Base-by-base conservation (phyloP, 2,888 invertebrate genomes). In the Trissolcus brochymenae region DNA sequence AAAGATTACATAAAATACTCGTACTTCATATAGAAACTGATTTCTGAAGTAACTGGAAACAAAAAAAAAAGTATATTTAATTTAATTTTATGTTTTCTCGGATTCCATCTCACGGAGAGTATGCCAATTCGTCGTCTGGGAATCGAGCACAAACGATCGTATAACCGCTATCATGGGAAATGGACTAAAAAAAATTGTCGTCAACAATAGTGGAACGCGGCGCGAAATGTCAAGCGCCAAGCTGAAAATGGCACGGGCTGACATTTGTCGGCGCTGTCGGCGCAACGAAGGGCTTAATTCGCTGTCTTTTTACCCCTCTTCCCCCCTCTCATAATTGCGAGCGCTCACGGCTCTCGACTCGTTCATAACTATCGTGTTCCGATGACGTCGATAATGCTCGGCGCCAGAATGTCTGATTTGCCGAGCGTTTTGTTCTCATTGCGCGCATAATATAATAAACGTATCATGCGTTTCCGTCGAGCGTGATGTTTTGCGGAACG, bases 321-420 rank as follows among this genome's bases (percentile, higher is more conserved):
- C 46, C 14, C n/a, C 46, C 9, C 1, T 2, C 59, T 41, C 59
- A 41, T 68, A 68, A 68, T 68, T 68, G 46, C 54, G 14, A 16
- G 16, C 35, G 29, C 53, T 62, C 53, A 9, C 62, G 65, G 53
- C 25, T 41, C 9, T 35, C 25, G 51, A 16, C 29, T 68, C 46
- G 54, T 68, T 29, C 61, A 49, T 70, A 70, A 70, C 35, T 46
- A 60, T 54, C 29, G 56, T 43, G 21, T 17, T 11, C 13, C 70
- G 59, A 60, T 68, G 54, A 57, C 40, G 56, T 62, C 64, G 57
- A 60, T 68, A 74, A 74, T 51, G 62, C 60, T 59, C 19, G 75
- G 78, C 71, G 78, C 71, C 71, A 46, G 75, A 75, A 78, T 75
- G 75, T 78, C 78, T 75, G 78, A 78, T 74, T 78, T 54, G 11